A percentile compares a stretch with the other conserved stretches of the same genome.
Conservation (phyloP, 2,888 invertebrate genomes). For the Chymomyza amoena region DNA sequence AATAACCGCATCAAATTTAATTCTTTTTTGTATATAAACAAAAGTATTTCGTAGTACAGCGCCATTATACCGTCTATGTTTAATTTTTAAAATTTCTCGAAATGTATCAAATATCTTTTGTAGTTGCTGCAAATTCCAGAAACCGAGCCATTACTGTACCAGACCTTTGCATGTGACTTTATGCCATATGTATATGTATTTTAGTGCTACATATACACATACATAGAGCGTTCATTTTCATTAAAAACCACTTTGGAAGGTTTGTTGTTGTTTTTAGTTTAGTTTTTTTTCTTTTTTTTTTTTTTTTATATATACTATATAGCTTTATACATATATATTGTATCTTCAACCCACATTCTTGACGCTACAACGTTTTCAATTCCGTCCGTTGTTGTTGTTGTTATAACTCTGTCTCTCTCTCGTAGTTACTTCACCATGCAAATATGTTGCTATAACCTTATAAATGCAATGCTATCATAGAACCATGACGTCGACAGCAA, state of each 20-base stretch:
- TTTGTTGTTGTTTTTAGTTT: background rate
- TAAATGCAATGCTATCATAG: slow-evolving; percentile 41
- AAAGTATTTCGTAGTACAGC: no score
- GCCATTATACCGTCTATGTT: no score
- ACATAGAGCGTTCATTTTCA: slow-evolving; percentile 54
- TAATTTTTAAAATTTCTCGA: no score
- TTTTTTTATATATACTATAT: slow-evolving; percentile 18
- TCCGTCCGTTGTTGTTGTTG: slow-evolving; percentile 2
- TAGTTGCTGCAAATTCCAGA: no score
- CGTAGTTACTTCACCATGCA: slow-evolving; percentile 67
- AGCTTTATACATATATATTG: no score
- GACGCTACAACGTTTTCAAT: slow-evolving; percentile 7
- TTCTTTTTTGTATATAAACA: no score
- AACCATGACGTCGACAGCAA: background rate
- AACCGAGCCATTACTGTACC: no score
- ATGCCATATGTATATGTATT: no score
- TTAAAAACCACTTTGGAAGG: slow-evolving; percentile 64
- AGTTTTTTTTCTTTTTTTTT: background rate
- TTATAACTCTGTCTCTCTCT: slow-evolving; percentile 18
- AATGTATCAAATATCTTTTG: no score
- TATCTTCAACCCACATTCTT: slow-evolving; percentile 66
- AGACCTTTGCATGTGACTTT: no score
- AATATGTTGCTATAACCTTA: slow-evolving; percentile 66
- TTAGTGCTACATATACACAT: slow-evolving; percentile 17
- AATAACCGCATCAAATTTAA: no score